Evolutionary conservation across 2,113 vertebrate genomes (phyloP).

Genomic region (Cairina moschata): DNA sequence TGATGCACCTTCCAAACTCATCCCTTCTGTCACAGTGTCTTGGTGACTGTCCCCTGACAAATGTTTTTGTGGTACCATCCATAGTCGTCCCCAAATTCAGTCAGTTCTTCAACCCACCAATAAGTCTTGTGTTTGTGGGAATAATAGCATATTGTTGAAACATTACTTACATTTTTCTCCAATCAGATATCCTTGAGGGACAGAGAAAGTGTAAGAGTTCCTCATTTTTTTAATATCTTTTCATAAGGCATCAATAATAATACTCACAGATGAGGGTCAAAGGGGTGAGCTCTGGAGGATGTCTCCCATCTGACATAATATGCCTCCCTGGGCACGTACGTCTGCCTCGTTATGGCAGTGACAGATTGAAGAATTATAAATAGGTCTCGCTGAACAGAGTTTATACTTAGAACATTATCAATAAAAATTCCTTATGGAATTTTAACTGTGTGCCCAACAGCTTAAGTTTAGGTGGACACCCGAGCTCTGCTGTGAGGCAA

Average conservation of each 20-base stretch:
- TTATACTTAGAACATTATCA: neutral
- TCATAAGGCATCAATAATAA: neutral
- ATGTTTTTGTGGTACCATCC: neutral
- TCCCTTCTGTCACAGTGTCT: neutral
- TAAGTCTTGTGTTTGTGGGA: neutral
- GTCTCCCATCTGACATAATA: neutral
- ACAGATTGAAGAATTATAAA: neutral
- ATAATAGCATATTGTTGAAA: neutral
- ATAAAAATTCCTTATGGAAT: neutral
- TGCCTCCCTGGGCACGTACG: neutral
- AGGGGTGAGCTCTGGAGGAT: neutral
- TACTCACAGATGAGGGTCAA: neutral
- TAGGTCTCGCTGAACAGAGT: neutral
- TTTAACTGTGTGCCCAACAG: neutral
- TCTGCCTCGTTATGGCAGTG: neutral
- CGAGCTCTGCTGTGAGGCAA: neutral
- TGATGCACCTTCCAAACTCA: neutral
- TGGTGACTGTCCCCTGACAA: neutral
- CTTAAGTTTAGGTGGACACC: neutral
- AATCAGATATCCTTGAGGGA: rapidly evolving
- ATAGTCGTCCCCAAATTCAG: neutral
- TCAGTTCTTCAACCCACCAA: neutral
- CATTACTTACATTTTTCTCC: neutral
- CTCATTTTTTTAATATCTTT: neutral
- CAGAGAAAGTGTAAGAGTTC: neutral